Percentiles rank a stretch among this genome's conserved stretches.
phyloP scores from a whole-genome alignment of 2,888 invertebrate species.

The Caenorhabditis angaria region DNA sequence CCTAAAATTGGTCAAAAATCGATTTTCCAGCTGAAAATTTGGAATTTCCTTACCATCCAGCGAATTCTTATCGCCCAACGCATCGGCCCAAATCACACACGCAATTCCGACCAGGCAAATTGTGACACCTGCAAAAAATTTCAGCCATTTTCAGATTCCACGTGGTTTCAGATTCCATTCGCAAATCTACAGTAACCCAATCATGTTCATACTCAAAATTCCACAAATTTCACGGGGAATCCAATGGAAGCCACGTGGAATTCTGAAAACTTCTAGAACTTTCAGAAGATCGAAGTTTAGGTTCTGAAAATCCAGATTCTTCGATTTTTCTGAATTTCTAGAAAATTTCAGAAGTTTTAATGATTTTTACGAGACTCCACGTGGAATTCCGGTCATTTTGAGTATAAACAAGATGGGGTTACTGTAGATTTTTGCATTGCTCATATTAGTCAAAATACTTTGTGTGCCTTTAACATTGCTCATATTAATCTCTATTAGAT shows the following conservation, averaged over 20 bases:
- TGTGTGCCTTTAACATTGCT: no score
- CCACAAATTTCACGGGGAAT: background rate
- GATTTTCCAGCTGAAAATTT: background rate
- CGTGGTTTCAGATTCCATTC: background rate
- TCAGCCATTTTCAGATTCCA: background rate
- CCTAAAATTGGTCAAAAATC: constrained; percentile 3
- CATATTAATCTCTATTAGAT: no score
- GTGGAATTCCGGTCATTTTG: background rate
- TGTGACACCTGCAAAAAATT: constrained; percentile 78
- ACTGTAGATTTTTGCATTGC: no score
- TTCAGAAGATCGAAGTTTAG: no score
- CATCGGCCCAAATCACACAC: constrained; percentile 85
- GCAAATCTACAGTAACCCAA: background rate
- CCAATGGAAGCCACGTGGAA: background rate
- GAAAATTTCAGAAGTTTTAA: background rate
- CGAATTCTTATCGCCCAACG: constrained; percentile 75
- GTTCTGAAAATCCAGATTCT: no score
- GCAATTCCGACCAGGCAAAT: constrained; percentile 85
- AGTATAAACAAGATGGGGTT: background rate
- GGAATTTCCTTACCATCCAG: constrained; percentile 39
- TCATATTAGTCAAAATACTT: no score
- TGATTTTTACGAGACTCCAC: background rate
- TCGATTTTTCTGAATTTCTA: no score
- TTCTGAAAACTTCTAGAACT: background rate
- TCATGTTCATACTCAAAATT: background rate